Evolutionary conservation across 2,797 vertebrate genomes (phyloP).

Genomic region (Notoglanidium macrostoma): DNA sequence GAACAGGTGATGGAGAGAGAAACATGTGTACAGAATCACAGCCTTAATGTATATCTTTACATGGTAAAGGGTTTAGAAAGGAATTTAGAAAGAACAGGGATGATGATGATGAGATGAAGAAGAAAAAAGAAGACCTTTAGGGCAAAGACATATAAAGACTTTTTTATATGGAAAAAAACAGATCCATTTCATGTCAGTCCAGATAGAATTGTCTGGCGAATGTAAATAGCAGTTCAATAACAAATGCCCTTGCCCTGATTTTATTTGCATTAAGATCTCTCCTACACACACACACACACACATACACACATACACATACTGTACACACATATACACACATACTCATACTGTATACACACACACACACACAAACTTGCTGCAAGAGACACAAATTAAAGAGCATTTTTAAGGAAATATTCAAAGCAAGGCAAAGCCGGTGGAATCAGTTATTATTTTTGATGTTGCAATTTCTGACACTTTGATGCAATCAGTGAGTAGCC

Average conservation of each 20-base stretch:
- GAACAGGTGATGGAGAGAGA: background rate
- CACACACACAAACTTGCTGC: slow-evolving; percentile 70
- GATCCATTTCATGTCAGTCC: slow-evolving; percentile 77
- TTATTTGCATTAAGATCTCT: slow-evolving; percentile 82
- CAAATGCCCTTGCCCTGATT: slow-evolving; percentile 81
- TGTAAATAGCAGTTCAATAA: slow-evolving; percentile 82
- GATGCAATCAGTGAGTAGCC: slow-evolving; percentile 83
- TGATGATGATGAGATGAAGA: slow-evolving; percentile 59
- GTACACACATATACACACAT: slow-evolving; percentile 46
- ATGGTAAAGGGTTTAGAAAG: background rate
- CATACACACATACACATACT: slow-evolving; percentile 73
- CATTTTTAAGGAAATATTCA: slow-evolving; percentile 86
- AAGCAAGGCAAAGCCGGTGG: slow-evolving; percentile 75
- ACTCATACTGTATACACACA: slow-evolving; percentile 45
- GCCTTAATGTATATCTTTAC: background rate
- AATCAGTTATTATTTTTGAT: slow-evolving; percentile 90
- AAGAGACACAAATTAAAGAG: slow-evolving; percentile 83
- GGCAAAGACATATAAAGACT: slow-evolving; percentile 58
- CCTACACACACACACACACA: slow-evolving; percentile 71
- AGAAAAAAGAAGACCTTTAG: slow-evolving; percentile 40
- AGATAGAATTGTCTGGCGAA: slow-evolving; percentile 77
- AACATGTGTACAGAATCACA: background rate
- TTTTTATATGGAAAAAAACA: slow-evolving; percentile 56
- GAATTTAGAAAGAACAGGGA: slow-evolving; percentile 23
- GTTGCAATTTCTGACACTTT: slow-evolving; percentile 85